phyloP scores from a whole-genome alignment of 2,113 vertebrate species.

The Antidorcas marsupialis region DNA sequence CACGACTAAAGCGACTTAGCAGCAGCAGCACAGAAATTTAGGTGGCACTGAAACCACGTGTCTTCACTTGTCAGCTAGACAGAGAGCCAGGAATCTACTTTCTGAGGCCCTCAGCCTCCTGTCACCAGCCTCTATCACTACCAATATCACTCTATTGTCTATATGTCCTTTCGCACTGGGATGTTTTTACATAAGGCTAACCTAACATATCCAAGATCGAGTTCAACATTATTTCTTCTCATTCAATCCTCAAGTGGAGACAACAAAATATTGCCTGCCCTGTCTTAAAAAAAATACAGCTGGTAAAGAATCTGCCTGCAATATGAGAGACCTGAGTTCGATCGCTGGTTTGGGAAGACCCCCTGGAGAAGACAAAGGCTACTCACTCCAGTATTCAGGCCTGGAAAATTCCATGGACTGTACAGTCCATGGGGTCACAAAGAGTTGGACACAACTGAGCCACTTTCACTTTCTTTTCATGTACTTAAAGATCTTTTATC shows the following conservation, averaged over 20 bases:
- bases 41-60: neutral
- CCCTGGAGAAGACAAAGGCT: neutral
- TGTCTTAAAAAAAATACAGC: neutral
- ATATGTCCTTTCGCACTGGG: neutral
- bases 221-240: neutral
- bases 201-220: neutral
- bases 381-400: neutral
- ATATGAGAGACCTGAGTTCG: neutral
- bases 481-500: neutral
- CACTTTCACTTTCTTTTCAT: neutral
- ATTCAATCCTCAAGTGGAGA: neutral
- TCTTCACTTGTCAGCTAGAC: neutral
- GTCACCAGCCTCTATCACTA: neutral
- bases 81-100: neutral
- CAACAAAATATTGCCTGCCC: neutral
- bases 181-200: neutral
- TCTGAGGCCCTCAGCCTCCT: neutral
- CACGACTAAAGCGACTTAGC: no score
- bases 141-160: no score
- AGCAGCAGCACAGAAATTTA: neutral
- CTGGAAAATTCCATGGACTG: neutral
- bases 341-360: neutral
- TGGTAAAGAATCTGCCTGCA: neutral
- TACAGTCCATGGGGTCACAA: neutral
- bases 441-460: neutral